A percentile compares a stretch with the other conserved stretches of the same genome.
Evolutionary conservation across 2,113 vertebrate species (phyloP).

Genomic region (Platysternon megacephalum): DNA sequence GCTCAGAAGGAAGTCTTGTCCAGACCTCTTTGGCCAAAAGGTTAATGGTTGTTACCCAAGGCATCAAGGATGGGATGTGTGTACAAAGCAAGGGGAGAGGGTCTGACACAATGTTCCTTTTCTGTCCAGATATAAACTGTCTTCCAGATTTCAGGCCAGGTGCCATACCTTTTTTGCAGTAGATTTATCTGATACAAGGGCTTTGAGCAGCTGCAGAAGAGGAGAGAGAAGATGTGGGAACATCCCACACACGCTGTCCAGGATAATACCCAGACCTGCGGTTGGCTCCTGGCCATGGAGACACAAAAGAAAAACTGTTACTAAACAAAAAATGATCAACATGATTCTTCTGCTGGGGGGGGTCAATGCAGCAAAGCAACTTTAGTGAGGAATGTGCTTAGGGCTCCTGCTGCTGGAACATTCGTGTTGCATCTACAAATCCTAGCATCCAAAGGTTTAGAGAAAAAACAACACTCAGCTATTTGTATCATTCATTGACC

Average conservation of each 20-base stretch:
- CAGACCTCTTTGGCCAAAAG: not conserved
- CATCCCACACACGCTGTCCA: constrained; percentile 94
- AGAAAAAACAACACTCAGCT: not conserved
- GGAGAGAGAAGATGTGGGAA: constrained; percentile 93
- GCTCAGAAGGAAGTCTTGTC: not conserved
- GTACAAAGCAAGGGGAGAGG: not conserved
- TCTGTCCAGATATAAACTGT: not conserved
- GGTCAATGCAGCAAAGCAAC: not conserved
- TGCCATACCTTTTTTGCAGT: constrained; percentile 92
- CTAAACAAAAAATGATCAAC: not conserved
- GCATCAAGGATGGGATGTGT: not conserved
- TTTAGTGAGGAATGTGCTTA: not conserved
- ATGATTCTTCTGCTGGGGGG: not conserved
- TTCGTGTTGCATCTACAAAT: not conserved
- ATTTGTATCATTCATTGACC: not conserved
- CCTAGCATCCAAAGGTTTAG: not conserved
- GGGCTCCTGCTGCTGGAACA: not conserved
- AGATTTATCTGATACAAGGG: constrained; percentile 93
- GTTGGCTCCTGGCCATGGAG: constrained; percentile 86
- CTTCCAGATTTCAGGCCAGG: not conserved
- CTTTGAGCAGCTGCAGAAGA: constrained; percentile 91
- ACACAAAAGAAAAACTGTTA: constrained; percentile 12
- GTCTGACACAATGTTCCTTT: not conserved
- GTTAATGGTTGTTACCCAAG: not conserved
- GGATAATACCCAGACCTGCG: constrained; percentile 92